Percentiles rank a stretch among this genome's conserved stretches.
Evolutionary conservation across 2,888 invertebrate genomes (phyloP).

Genomic region (Geotrupes spiniger): DNA sequence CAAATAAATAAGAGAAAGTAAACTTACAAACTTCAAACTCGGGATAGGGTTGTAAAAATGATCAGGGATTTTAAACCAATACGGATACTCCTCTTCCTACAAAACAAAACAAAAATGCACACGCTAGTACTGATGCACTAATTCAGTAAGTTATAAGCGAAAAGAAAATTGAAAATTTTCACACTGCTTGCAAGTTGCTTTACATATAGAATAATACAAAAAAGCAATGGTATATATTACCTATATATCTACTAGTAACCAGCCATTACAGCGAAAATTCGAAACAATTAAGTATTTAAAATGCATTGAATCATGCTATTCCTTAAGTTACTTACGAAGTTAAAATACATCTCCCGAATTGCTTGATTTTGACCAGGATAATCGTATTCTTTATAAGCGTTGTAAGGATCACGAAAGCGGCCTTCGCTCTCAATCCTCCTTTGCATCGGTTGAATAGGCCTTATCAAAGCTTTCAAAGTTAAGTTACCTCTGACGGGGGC

Average conservation of each 20-base stretch:
- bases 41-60: conserved; percentile 61
- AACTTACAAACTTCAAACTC: conserved; percentile 69
- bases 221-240: too few species aligned
- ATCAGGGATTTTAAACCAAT: conserved; percentile 71
- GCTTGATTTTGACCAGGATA: conserved; percentile 33
- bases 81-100: conserved; percentile 74
- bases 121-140: background rate
- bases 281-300: too few species aligned
- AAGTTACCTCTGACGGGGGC: conserved; percentile 87
- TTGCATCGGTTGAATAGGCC: conserved; percentile 59
- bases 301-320: too few species aligned
- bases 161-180: too few species aligned
- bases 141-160: conserved; percentile 2
- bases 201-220: too few species aligned
- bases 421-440: conserved; percentile 11
- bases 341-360: conserved; percentile 66
- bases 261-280: too few species aligned
- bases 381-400: conserved; percentile 18
- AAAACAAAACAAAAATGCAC: conserved; percentile 26
- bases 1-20: conserved; percentile 11
- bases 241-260: too few species aligned
- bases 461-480: conserved; percentile 75
- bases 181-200: too few species aligned
- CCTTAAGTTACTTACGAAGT: conserved; percentile 59
- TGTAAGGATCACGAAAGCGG: conserved; percentile 17